phyloP scores from a whole-genome alignment of 2,113 vertebrate species.

The Ariopsis seemanni region DNA sequence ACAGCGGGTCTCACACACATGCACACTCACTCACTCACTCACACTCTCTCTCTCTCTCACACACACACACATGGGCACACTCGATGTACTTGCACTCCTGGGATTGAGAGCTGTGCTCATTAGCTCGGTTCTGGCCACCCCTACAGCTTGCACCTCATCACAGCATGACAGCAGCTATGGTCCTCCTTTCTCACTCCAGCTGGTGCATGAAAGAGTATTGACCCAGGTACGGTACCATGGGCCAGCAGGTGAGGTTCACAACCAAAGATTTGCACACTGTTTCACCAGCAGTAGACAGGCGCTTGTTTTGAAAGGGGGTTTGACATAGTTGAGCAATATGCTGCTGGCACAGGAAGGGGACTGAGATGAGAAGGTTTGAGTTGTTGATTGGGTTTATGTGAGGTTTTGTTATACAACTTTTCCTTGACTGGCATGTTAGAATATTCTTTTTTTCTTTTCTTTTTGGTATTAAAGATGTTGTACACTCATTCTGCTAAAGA shows the following conservation, averaged over 20 bases:
- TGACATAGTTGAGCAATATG: constrained; percentile 16
- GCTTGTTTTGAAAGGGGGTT: constrained; percentile 47
- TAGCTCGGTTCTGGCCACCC: constrained; percentile 56
- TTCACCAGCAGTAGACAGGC: constrained; percentile 46
- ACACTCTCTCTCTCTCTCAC: constrained; percentile 14
- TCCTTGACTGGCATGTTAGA: neutral
- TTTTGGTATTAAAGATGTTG: too few species aligned
- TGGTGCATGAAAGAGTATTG: constrained; percentile 54
- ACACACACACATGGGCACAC: constrained; percentile 45
- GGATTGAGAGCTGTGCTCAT: constrained; percentile 57
- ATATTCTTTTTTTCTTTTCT: too few species aligned
- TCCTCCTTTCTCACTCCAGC: constrained; percentile 44
- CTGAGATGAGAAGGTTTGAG: constrained; percentile 17
- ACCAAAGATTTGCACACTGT: constrained; percentile 52
- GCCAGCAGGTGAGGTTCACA: constrained; percentile 51
- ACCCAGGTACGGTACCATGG: constrained; percentile 50
- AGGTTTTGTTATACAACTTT: constrained; percentile 24
- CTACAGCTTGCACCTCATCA: constrained; percentile 52
- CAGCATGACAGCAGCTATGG: constrained; percentile 55
- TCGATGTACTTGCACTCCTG: constrained; percentile 50
- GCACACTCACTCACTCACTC: neutral
- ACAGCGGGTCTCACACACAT: constrained; percentile 50
- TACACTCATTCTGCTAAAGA: too few species aligned
- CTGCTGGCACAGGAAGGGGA: constrained; percentile 31
- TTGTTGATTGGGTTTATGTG: constrained; percentile 13